phyloP scores from a whole-genome alignment of 2,888 invertebrate species.

The Pelosia muscerda region DNA sequence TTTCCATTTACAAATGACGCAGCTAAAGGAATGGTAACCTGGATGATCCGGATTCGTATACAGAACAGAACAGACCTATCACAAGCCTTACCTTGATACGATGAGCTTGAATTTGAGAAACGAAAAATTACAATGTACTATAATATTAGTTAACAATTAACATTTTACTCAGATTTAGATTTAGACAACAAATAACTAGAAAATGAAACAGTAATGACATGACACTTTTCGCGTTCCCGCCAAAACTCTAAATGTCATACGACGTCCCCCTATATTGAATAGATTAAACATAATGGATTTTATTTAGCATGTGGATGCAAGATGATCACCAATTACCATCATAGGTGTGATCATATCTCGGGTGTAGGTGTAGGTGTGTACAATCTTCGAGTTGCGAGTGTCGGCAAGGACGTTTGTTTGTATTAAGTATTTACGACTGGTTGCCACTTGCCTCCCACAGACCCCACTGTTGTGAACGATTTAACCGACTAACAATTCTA shows the following conservation, averaged over 20 bases:
- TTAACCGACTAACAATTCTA: not conserved
- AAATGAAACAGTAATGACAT: no score
- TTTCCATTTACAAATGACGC: no score
- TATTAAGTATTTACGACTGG: conserved; percentile 10
- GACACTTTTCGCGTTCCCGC: no score
- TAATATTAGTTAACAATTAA: no score
- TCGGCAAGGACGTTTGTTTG: conserved; percentile 37
- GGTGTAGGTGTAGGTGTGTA: conserved; percentile 24
- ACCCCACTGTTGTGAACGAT: not conserved
- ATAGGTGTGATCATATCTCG: conserved; percentile 18
- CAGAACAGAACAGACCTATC: no score
- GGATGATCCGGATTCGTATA: no score
- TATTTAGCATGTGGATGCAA: not conserved
- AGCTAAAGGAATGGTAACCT: no score
- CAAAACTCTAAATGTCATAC: not conserved
- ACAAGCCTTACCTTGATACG: no score
- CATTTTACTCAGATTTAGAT: no score
- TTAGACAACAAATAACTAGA: no score
- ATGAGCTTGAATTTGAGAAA: no score
- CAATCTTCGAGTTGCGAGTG: conserved; percentile 29
- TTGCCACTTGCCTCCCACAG: conserved; percentile 5
- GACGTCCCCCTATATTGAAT: not conserved
- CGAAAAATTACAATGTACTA: no score
- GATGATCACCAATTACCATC: conserved; percentile 6
- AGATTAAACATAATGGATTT: not conserved